Conservation (phyloP, 2,888 invertebrate species). For the Ernsta delagoae region DNA sequence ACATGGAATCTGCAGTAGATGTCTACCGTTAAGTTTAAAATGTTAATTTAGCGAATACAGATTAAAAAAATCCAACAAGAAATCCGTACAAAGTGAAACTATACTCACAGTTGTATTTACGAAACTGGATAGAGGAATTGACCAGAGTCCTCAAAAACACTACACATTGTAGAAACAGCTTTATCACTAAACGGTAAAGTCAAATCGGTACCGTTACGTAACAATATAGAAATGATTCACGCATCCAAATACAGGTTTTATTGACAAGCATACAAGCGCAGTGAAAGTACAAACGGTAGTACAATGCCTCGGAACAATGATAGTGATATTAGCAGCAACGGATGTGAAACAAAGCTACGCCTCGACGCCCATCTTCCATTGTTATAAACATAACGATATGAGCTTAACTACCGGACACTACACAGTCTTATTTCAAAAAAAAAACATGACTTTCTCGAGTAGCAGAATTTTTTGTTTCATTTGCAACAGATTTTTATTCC, state of each 20-base stretch:
- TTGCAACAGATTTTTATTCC: no score
- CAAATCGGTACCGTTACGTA: slow-evolving; percentile 1
- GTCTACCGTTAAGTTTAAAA: no score
- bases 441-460: no score
- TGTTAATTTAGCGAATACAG: no score
- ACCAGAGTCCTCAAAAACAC: no score
- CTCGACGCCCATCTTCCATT: slow-evolving; percentile 32
- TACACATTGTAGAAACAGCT: no score
- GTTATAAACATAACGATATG: slow-evolving; percentile 12
- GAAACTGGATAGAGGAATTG: no score
- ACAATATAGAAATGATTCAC: slow-evolving; percentile 16
- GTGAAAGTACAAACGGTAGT: slow-evolving; percentile 31
- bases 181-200: not conserved
- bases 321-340: slow-evolving; percentile 30
- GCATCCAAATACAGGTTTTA: slow-evolving; percentile 22
- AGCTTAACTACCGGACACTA: slow-evolving; percentile 13
- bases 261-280: slow-evolving; percentile 24
- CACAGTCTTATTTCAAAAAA: not conserved
- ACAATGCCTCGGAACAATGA: slow-evolving; percentile 26
- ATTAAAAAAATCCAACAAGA: no score
- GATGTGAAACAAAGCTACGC: slow-evolving; percentile 31
- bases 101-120: no score
- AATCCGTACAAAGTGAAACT: not conserved
- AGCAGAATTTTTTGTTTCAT: no score
- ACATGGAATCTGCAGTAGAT: no score